Percentiles rank a stretch among this genome's conserved stretches.
Conservation (phyloP, 2,888 invertebrate species). For the Drosophila pullipes region DNA sequence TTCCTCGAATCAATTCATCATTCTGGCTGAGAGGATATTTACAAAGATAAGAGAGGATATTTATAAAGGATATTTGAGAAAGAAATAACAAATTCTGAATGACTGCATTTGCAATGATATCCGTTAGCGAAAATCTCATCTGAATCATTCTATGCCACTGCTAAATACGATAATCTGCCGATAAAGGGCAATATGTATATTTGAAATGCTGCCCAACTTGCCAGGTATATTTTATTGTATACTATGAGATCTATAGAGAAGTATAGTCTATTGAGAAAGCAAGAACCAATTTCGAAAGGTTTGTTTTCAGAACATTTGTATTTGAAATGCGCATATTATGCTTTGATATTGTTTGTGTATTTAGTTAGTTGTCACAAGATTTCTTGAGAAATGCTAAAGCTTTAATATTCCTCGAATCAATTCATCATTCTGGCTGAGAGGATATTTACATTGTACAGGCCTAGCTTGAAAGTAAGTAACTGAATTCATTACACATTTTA, state of each 20-base stretch:
- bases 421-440: too few relatives aligned
- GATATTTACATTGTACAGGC: too few relatives aligned
- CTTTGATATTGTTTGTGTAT: not conserved
- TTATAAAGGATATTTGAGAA: too few relatives aligned
- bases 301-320: not conserved
- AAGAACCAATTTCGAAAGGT: not conserved
- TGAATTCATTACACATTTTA: constrained; percentile 3
- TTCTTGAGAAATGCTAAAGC: not conserved
- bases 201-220: not conserved
- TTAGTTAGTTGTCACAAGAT: not conserved
- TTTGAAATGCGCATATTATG: not conserved
- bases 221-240: not conserved
- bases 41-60: too few relatives aligned
- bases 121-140: not conserved
- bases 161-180: not conserved
- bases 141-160: too few relatives aligned
- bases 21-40: too few relatives aligned
- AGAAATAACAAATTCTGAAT: not conserved
- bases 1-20: not conserved
- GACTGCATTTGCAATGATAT: not conserved
- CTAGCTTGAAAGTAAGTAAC: not conserved
- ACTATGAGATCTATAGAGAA: not conserved
- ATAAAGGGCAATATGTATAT: not conserved
- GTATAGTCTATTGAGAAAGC: not conserved
- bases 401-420: not conserved